phyloP scores from a whole-genome alignment of 2,888 invertebrate genomes.

The Alitta virens region DNA sequence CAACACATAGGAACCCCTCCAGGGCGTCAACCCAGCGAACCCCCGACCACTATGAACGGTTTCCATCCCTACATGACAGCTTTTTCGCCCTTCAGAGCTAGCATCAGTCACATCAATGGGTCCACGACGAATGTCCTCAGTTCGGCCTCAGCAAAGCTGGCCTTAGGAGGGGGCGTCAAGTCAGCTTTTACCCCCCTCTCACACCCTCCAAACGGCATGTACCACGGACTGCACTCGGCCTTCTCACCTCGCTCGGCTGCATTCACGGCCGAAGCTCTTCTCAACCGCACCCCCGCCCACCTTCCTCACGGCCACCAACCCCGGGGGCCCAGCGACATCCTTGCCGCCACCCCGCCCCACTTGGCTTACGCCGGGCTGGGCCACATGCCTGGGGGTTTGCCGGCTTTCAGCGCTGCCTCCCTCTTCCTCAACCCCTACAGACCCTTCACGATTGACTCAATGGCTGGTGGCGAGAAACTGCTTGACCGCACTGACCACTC shows the following conservation, averaged over 20 bases:
- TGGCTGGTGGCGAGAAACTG: slow-evolving; percentile 1
- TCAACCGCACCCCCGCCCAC: slow-evolving; percentile 15
- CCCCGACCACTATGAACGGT: slow-evolving; percentile 1
- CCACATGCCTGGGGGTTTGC: slow-evolving; percentile 4
- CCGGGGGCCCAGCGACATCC: background rate
- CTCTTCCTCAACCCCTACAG: slow-evolving; percentile 25
- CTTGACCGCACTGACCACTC: background rate
- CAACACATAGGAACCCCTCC: slow-evolving; percentile 16
- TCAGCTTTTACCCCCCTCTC: slow-evolving; percentile 56
- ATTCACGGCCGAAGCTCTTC: slow-evolving; percentile 29
- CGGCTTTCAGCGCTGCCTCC: slow-evolving; percentile 19
- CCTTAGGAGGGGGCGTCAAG: slow-evolving; percentile 37
- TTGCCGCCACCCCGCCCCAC: slow-evolving; percentile 4
- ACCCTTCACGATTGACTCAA: slow-evolving; percentile 19
- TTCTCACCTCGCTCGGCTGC: slow-evolving; percentile 40
- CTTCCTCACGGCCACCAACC: background rate
- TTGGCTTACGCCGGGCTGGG: slow-evolving; percentile 23
- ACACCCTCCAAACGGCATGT: slow-evolving; percentile 26
- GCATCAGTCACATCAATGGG: slow-evolving; percentile 8
- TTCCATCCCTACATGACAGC: slow-evolving; percentile 16
- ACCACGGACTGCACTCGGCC: slow-evolving; percentile 42
- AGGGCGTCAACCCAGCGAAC: background rate
- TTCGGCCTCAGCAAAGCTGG: background rate
- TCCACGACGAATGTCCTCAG: background rate
- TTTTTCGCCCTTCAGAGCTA: slow-evolving; percentile 22